Percentiles rank a stretch among this genome's conserved stretches.
Evolutionary conservation across 2,797 vertebrate species (phyloP).

Genomic region (Gadopsis marmoratus): DNA sequence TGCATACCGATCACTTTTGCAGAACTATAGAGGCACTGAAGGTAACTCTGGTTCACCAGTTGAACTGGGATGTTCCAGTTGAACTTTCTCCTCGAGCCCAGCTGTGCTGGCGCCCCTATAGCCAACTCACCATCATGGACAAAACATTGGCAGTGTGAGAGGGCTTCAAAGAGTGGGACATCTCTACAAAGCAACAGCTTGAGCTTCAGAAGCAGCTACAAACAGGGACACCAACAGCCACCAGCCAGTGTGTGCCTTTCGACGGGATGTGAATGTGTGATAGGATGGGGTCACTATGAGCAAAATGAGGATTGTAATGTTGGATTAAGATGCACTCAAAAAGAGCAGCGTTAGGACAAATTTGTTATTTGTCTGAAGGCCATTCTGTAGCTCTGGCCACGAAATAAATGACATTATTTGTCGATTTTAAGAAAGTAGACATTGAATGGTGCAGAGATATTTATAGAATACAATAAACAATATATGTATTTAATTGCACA

Average conservation of each 20-base stretch:
- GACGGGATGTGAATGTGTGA: slow-evolving; percentile 43
- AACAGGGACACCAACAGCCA: slow-evolving; percentile 55
- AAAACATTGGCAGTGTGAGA: slow-evolving; percentile 54
- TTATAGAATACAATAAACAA: not conserved
- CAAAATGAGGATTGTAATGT: slow-evolving; percentile 29
- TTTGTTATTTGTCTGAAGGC: slow-evolving; percentile 14
- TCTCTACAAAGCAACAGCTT: slow-evolving; percentile 64
- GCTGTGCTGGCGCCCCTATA: slow-evolving; percentile 12
- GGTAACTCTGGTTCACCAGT: slow-evolving; percentile 16
- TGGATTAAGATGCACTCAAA: slow-evolving; percentile 8
- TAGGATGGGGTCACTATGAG: slow-evolving; percentile 24
- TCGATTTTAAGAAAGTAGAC: slow-evolving; percentile 3
- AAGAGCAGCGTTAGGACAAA: slow-evolving; percentile 3
- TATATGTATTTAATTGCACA: not conserved
- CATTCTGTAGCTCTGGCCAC: not conserved
- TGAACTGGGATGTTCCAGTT: slow-evolving; percentile 50
- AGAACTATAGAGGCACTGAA: slow-evolving; percentile 28
- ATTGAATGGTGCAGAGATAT: not conserved
- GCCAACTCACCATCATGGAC: slow-evolving; percentile 43
- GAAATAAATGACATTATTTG: not conserved
- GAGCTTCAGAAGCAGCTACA: slow-evolving; percentile 68
- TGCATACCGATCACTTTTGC: slow-evolving; percentile 10
- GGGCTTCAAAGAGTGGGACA: slow-evolving; percentile 66
- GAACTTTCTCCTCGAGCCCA: slow-evolving; percentile 37
- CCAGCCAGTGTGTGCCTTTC: slow-evolving; percentile 44